A percentile compares a stretch with the other conserved stretches of the same genome.
These are phyloP conservation scores for Tridacna crocea DNA, from an alignment of 2,888 invertebrate species.

Conservation along the genomic window DNA sequence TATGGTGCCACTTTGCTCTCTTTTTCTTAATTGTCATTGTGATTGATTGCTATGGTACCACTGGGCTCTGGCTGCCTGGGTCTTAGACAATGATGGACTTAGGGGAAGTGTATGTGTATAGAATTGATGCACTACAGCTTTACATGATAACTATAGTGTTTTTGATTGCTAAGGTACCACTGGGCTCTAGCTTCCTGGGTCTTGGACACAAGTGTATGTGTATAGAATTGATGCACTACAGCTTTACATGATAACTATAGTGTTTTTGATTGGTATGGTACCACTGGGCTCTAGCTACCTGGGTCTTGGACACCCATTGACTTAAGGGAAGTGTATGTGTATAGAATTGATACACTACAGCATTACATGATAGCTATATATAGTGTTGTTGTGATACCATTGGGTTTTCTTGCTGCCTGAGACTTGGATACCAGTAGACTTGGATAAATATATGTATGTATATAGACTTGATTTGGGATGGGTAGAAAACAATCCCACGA, in stretches of 20 bases:
- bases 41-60: slow-evolving; percentile 84
- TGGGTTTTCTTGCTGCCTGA: slow-evolving; percentile 85
- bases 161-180: slow-evolving; percentile 84
- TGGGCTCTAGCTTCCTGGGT: slow-evolving; percentile 84
- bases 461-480: no score
- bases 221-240: slow-evolving; percentile 62
- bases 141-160: slow-evolving; percentile 85
- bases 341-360: no score
- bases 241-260: slow-evolving; percentile 84
- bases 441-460: slow-evolving; percentile 79
- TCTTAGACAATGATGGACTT: slow-evolving; percentile 84
- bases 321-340: slow-evolving; percentile 82
- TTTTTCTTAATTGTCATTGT: no score
- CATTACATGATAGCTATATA: no score
- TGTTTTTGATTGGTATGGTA: slow-evolving; percentile 84
- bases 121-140: slow-evolving; percentile 73
- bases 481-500: no score
- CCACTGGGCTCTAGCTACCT: slow-evolving; percentile 84
- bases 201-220: slow-evolving; percentile 84
- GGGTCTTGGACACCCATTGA: slow-evolving; percentile 84
- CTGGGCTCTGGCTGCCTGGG: slow-evolving; percentile 84
- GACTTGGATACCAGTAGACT: slow-evolving; percentile 84
- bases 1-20: no score
- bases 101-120: slow-evolving; percentile 80
- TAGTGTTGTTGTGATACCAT: slow-evolving; percentile 83